A percentile compares a stretch with the other conserved stretches of the same genome.
Conservation (phyloP, 2,113 vertebrate species). For the Mionectes macconnelli region DNA sequence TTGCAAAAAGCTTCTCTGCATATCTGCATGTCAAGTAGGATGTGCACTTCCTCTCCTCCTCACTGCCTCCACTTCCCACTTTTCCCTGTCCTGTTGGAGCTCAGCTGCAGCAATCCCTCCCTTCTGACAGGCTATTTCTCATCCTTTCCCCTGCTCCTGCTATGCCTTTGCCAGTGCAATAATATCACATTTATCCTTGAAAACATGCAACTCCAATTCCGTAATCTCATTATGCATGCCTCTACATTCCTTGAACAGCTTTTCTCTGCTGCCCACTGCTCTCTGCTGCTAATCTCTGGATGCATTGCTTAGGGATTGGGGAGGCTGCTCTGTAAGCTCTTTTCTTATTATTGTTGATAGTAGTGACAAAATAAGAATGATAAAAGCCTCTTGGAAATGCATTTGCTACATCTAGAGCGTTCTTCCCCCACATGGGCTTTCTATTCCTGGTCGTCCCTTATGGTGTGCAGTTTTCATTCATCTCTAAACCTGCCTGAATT, state of each 20-base stretch:
- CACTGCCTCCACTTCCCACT: conserved; percentile 21
- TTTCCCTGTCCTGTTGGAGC: conserved; percentile 42
- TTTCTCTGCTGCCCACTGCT: conserved; percentile 45
- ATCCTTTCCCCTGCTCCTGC: not conserved
- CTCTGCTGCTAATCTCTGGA: conserved; percentile 48
- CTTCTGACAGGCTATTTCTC: not conserved
- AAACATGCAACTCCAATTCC: conserved; percentile 49
- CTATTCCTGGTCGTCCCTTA: conserved; percentile 64
- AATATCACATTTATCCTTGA: conserved; percentile 44
- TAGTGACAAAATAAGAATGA: conserved; percentile 66
- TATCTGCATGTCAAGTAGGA: conserved; percentile 62
- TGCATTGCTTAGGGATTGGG: conserved; percentile 32
- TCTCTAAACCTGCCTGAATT: conserved; percentile 53
- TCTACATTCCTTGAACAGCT: conserved; percentile 43
- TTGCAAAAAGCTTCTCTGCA: conserved; percentile 53
- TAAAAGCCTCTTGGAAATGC: conserved; percentile 57
- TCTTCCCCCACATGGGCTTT: conserved; percentile 65
- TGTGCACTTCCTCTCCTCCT: conserved; percentile 44
- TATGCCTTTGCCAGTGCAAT: not conserved
- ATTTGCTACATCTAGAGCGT: conserved; percentile 42
- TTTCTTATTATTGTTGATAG: conserved; percentile 65
- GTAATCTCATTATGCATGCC: conserved; percentile 62
- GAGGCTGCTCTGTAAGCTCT: conserved; percentile 53
- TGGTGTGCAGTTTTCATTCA: conserved; percentile 60
- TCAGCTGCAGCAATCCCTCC: not conserved